Evolutionary conservation across 2,113 vertebrate genomes (phyloP).

Genomic region (Hypanus sabinus): DNA sequence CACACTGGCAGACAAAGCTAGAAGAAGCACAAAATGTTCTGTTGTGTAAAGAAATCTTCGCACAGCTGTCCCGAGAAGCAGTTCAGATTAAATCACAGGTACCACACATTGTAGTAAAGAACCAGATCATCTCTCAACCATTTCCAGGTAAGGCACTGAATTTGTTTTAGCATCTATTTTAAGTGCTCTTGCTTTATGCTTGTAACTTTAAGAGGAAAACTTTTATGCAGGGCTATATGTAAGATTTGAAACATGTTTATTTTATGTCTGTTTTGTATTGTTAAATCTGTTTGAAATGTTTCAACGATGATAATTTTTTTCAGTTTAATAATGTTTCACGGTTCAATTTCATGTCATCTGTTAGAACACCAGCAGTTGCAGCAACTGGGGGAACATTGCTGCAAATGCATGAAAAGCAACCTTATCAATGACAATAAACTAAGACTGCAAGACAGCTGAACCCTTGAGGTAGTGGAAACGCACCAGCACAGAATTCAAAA

Average conservation of each 20-base stretch:
- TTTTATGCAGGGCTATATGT: neutral
- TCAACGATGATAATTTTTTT: neutral
- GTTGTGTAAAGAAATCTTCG: slow-evolving; percentile 95
- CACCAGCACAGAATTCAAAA: no score
- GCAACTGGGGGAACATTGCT: neutral
- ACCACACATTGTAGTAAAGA: slow-evolving; percentile 97
- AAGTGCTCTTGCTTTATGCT: neutral
- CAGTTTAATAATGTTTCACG: neutral
- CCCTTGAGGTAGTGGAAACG: no score
- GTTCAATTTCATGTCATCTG: neutral
- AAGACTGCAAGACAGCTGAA: neutral
- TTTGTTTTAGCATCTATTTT: neutral
- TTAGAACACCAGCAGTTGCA: neutral
- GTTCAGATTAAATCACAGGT: slow-evolving; percentile 98
- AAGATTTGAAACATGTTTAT: neutral
- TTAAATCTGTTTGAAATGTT: neutral
- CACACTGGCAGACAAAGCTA: slow-evolving; percentile 84
- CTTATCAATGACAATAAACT: neutral
- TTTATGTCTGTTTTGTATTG: neutral
- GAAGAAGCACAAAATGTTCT: slow-evolving; percentile 93
- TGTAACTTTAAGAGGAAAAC: neutral
- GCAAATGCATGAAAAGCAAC: neutral
- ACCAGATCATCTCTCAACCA: slow-evolving; percentile 95
- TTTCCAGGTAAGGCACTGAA: slow-evolving; percentile 73
- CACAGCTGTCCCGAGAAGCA: slow-evolving; percentile 89